Base-by-base conservation (phyloP, 2,797 vertebrate genomes). In the Pelobates cultripes region DNA sequence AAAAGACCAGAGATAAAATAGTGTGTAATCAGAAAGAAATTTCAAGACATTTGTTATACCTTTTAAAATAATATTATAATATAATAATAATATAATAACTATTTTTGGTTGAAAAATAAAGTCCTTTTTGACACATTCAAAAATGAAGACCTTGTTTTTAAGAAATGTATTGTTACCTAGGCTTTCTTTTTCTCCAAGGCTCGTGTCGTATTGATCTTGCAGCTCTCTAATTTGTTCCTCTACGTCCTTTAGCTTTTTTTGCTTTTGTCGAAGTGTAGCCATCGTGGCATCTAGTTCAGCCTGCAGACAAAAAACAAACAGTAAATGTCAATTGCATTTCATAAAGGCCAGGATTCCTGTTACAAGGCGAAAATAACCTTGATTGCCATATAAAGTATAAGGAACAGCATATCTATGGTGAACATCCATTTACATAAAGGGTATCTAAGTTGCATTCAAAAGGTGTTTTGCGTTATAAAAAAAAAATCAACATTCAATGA, bases 201-300 rank as follows among this genome's bases (percentile, higher is more conserved):
- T 92, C 88, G 79, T 94, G 44, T 95, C 90, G 88, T 93, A 96
- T 78, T 96, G 89, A 40, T 95, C 92, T 89, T 96, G 92, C 68
- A 97, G 87, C 55, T 92, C 78, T 63, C 86, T 89, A 85, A 97
- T 95, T 89, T 96, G 86, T 60, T 90, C 82, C 85, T 97, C 95
- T 43, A 96, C 95, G 64, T 94, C 88, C 83, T 88, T 92, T 53
- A 97, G 87, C 86, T 94, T 91, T 6, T 86, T 72, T 87, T 96
- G 95, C 80, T 96, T 97, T 79, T 95, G 93, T 85, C 14, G 90
- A 51, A 97, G 89, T 40, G 93, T 95, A 55, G 87, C 87, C 93
- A 95, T 90, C 7, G 95, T 96, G 9, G 80, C 43, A 73, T 96
- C 95, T 76, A 97, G 93, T 79, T 97, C 95, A 5, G 86, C 89